Conservation (phyloP, 2,797 vertebrate genomes). For the Glossophaga mutica region DNA sequence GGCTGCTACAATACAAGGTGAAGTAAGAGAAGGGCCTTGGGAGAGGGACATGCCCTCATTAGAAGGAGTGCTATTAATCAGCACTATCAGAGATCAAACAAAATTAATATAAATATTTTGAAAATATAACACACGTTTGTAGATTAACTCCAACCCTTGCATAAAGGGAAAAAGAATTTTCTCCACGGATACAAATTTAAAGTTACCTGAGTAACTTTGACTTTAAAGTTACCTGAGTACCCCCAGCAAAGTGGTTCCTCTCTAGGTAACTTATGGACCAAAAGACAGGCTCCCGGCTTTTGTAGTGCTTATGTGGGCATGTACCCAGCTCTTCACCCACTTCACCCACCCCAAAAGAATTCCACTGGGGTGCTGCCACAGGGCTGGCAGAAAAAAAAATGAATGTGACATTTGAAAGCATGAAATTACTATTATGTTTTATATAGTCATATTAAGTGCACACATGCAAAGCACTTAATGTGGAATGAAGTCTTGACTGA, state of each 20-base stretch:
- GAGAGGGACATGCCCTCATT: background rate
- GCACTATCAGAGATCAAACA: slow-evolving; percentile 53
- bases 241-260: slow-evolving; percentile 63
- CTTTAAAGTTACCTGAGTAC: slow-evolving; percentile 43
- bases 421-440: slow-evolving; percentile 7
- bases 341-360: background rate
- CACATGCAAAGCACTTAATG: background rate
- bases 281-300: slow-evolving; percentile 55
- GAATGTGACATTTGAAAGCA: slow-evolving; percentile 61
- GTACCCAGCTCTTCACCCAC: too few relatives aligned
- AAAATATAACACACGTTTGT: slow-evolving; percentile 68
- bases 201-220: background rate
- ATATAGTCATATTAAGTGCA: background rate
- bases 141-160: slow-evolving; percentile 68
- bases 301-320: background rate
- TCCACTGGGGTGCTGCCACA: slow-evolving; percentile 26
- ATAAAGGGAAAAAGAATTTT: slow-evolving; percentile 65
- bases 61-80: slow-evolving; percentile 61
- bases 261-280: slow-evolving; percentile 65
- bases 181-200: slow-evolving; percentile 67
- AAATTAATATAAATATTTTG: slow-evolving; percentile 74
- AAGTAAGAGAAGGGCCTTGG: background rate
- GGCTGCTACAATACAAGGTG: background rate
- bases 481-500: slow-evolving; percentile 37
- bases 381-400: slow-evolving; percentile 17